These are phyloP conservation scores for Myotis myotis DNA, from an alignment of 2,797 vertebrate genomes.

Conservation along the genomic window DNA sequence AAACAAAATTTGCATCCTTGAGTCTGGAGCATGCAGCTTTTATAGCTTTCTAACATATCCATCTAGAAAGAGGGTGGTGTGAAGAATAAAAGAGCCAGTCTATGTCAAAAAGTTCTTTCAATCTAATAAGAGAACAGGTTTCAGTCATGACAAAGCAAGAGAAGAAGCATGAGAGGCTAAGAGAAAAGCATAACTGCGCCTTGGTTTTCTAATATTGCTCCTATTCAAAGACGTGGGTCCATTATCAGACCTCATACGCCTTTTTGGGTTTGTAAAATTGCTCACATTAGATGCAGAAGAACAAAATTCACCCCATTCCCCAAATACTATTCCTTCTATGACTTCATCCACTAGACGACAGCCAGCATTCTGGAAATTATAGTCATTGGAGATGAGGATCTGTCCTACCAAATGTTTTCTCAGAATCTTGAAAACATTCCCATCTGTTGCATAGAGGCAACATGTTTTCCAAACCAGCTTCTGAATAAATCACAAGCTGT, in stretches of 20 bases:
- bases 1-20: background rate
- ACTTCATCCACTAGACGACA: slow-evolving; percentile 41
- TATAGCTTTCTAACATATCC: background rate
- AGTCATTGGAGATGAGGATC: slow-evolving; percentile 39
- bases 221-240: background rate
- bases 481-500: background rate
- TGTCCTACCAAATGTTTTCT: slow-evolving; percentile 58
- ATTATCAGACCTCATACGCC: background rate
- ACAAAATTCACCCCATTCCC: background rate
- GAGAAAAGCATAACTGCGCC: background rate
- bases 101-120: background rate
- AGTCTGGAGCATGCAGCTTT: background rate
- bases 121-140: background rate
- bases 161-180: background rate
- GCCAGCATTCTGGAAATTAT: slow-evolving; percentile 27
- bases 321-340: slow-evolving; percentile 31
- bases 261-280: slow-evolving; percentile 20
- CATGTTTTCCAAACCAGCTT: slow-evolving; percentile 39
- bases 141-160: background rate
- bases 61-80: background rate
- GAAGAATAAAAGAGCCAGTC: background rate
- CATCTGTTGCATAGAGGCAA: slow-evolving; percentile 41
- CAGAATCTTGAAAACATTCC: slow-evolving; percentile 53
- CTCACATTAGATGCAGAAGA: slow-evolving; percentile 1
- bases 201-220: slow-evolving; percentile 31